Conservation (phyloP, 2,888 invertebrate species). For the Leucophenga maculata region DNA sequence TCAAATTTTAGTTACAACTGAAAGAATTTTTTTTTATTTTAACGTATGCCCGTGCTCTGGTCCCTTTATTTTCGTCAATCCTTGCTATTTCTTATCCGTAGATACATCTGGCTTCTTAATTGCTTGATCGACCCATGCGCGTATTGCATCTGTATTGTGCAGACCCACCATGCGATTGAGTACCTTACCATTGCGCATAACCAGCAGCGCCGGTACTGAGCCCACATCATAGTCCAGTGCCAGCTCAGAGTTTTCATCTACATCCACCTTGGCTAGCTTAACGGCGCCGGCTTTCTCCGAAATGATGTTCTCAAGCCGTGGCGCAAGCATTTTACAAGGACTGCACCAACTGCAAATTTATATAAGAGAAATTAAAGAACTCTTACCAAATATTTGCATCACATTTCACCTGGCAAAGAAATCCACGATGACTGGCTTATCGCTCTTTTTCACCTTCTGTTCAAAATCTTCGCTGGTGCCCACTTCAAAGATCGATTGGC, state of each 20-base stretch:
- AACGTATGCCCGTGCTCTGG: too few species aligned
- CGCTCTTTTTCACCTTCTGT: conserved; percentile 87
- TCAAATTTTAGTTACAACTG: too few species aligned
- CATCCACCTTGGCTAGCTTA: conserved; percentile 91
- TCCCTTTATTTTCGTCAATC: too few species aligned
- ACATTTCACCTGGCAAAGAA: conserved; percentile 91
- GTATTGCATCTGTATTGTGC: conserved; percentile 89
- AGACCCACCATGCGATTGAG: conserved; percentile 88
- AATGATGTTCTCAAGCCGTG: conserved; percentile 88
- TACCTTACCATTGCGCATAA: conserved; percentile 89
- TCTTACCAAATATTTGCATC: background rate
- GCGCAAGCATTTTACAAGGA: conserved; percentile 91
- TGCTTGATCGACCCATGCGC: conserved; percentile 80
- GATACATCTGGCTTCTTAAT: conserved; percentile 35
- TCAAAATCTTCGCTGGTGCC: conserved; percentile 92
- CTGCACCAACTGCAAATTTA: conserved; percentile 91
- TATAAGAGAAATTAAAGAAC: background rate
- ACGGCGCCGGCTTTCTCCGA: conserved; percentile 87
- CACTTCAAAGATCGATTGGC: conserved; percentile 81
- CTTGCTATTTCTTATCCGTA: too few species aligned
- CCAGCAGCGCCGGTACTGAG: conserved; percentile 91
- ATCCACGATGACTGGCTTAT: conserved; percentile 91
- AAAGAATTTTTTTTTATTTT: too few species aligned
- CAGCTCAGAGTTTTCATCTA: conserved; percentile 90
- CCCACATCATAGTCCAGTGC: conserved; percentile 89